Base-by-base conservation (phyloP, 2,888 invertebrate genomes). In the Drosophila merina region DNA sequence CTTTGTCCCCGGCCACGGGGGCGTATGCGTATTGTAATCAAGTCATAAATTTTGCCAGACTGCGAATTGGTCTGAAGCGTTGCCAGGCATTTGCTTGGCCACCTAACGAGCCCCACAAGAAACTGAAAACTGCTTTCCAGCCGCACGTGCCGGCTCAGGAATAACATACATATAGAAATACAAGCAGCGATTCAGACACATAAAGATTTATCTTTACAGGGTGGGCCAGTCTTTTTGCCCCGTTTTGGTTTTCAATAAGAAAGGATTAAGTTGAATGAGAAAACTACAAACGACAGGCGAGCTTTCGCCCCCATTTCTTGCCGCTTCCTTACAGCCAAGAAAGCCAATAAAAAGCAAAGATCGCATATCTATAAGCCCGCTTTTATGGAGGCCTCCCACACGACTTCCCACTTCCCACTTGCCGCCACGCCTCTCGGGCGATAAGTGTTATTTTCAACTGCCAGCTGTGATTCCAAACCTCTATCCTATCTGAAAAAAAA, bases 401-500 rank as follows among this genome's bases (percentile, higher is more conserved):
- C 28, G 44, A 10, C 9, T 2, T 1, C 20, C 20, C 20, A 12
- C n/a, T 38, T 25, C 36, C 55, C 12, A 12, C 31, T 51, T 51
- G 45, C 20, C 33, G 44, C 14, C 55, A 42, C 33, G 12, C 59
- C 49, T 57, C 36, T 33, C 36, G 47, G 75, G 75, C 75, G 80
- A 81, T 81, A 81, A 81, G 86, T 81, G 81, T 81, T 83, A 81
- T 86, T 72, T 81, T 86, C 81, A 77, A 74, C 84, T 86, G 84
- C 74, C 86, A 83, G 81, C 84, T 86, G 86, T 86, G 86, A 86
- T 81, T 81, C 86, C 56, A 64, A 70, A 54, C 56, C 45, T 25
- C 36, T n/a, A 26, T 8, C 6, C 20, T 8, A 12, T 26, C 26
- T 25, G 8, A 3, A 12, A 49, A 6, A 6, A 30, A 26, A 42